A percentile compares a stretch with the other conserved stretches of the same genome.
These are phyloP conservation scores for Tilapia sparmanii DNA, from an alignment of 2,113 vertebrate genomes.

Conservation along the genomic window DNA sequence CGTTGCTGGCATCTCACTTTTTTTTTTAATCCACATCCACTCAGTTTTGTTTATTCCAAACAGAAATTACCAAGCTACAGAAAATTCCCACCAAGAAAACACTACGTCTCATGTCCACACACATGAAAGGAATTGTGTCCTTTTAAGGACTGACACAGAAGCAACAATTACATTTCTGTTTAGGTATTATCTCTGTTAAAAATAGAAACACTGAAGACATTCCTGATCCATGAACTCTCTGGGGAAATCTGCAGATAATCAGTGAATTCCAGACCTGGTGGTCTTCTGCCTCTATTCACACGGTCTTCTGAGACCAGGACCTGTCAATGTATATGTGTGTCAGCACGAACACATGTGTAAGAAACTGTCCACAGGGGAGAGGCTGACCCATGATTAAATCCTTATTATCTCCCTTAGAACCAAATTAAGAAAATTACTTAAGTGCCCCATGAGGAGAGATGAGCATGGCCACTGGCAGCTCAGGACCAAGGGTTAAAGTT, in stretches of 20 bases:
- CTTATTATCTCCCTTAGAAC: slow-evolving; percentile 50
- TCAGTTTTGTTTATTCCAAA: not conserved
- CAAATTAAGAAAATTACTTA: slow-evolving; percentile 57
- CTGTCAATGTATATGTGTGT: slow-evolving; percentile 12
- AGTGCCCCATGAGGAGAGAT: slow-evolving; percentile 39
- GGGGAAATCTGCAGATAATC: slow-evolving; percentile 64
- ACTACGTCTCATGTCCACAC: not conserved
- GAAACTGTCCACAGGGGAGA: not conserved
- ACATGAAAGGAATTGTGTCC: not conserved
- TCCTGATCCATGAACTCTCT: slow-evolving; percentile 12
- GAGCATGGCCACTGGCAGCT: slow-evolving; percentile 9
- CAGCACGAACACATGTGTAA: not conserved
- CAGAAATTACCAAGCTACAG: not conserved
- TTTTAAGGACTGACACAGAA: slow-evolving; percentile 5
- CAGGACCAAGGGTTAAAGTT: slow-evolving; percentile 16
- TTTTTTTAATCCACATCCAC: not conserved
- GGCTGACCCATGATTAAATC: slow-evolving; percentile 40
- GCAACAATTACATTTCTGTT: slow-evolving; percentile 14
- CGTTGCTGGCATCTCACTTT: not conserved
- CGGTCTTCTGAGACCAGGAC: slow-evolving; percentile 29
- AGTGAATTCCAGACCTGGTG: slow-evolving; percentile 44
- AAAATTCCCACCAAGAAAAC: not conserved
- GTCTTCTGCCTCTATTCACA: slow-evolving; percentile 18
- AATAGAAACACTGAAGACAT: slow-evolving; percentile 13
- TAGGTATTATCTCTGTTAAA: slow-evolving; percentile 7